These are phyloP conservation scores for Saccopteryx leptura DNA, from an alignment of 2,113 vertebrate species.

Conservation along the genomic window DNA sequence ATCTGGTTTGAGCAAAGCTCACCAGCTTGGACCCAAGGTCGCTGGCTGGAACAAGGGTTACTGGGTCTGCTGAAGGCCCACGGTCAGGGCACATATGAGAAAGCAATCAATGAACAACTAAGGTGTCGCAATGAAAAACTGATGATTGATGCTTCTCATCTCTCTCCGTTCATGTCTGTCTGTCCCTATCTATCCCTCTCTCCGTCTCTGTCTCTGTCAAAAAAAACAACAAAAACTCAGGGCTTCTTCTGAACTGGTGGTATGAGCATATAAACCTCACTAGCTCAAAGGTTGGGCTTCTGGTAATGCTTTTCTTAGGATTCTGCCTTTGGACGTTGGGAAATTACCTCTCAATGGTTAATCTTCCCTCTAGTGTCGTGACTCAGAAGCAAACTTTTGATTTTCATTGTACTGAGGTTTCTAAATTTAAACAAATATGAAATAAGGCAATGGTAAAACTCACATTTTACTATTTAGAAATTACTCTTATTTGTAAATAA, in stretches of 20 bases:
- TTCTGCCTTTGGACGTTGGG: not conserved
- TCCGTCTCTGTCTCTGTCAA: too few species aligned
- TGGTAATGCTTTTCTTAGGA: not conserved
- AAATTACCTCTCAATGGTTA: not conserved
- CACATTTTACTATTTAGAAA: conserved; percentile 24
- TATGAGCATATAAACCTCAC: not conserved
- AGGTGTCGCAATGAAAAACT: too few species aligned
- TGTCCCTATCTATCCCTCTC: too few species aligned
- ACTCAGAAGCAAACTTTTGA: not conserved
- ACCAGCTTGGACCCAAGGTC: too few species aligned
- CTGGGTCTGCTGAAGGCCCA: too few species aligned
- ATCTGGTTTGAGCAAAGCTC: too few species aligned
- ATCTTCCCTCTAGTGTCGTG: not conserved
- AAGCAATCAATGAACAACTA: too few species aligned
- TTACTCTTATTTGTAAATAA: not conserved
- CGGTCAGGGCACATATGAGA: too few species aligned
- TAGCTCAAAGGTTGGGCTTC: not conserved
- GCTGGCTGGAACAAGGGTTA: too few species aligned
- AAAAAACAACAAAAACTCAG: too few species aligned
- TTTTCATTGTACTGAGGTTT: not conserved
- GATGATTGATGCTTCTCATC: too few species aligned
- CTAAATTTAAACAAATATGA: not conserved
- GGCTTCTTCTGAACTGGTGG: not conserved
- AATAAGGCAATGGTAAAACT: not conserved
- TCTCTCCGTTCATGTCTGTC: too few species aligned